Conservation (phyloP, 2,888 invertebrate species). For the Rhingia campestris region DNA sequence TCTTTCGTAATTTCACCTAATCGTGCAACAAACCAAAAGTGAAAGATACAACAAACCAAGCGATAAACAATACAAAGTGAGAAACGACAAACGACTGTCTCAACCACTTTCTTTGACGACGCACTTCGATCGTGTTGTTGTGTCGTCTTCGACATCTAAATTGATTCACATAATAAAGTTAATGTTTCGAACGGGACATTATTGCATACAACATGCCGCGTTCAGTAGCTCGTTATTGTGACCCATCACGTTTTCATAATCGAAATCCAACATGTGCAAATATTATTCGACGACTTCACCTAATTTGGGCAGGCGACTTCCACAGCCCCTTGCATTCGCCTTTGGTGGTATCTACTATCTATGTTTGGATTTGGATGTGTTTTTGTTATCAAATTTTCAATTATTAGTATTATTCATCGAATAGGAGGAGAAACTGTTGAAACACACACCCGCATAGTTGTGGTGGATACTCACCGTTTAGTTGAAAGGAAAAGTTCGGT, state of each 20-base stretch:
- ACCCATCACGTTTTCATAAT: slow-evolving; percentile 47
- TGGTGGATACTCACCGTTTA: background rate
- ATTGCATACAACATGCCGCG: background rate
- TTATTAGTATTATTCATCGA: slow-evolving; percentile 17
- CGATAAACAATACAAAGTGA: background rate
- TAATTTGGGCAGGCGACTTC: slow-evolving; percentile 1
- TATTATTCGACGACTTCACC: slow-evolving; percentile 15
- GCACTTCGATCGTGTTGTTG: background rate
- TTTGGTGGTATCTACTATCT: background rate
- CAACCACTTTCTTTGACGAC: slow-evolving; percentile 49
- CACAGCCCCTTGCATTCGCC: background rate
- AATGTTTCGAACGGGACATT: slow-evolving; percentile 13
- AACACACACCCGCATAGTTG: slow-evolving; percentile 6
- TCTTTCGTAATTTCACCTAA: slow-evolving; percentile 22
- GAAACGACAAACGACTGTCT: slow-evolving; percentile 4
- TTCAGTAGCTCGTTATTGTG: slow-evolving; percentile 16
- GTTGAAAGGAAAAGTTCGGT: slow-evolving; percentile 35
- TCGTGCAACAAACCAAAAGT: slow-evolving; percentile 29
- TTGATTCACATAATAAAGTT: slow-evolving; percentile 17
- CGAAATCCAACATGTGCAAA: slow-evolving; percentile 24
- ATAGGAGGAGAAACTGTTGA: slow-evolving; percentile 42
- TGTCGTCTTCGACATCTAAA: slow-evolving; percentile 21
- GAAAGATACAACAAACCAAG: slow-evolving; percentile 20
- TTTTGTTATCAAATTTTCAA: background rate
- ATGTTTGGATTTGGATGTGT: slow-evolving; percentile 5